Evolutionary conservation across 2,797 vertebrate species (phyloP), one percentile per base, ranked within the genome.

Genomic region (Carcharodon carcharias): DNA sequence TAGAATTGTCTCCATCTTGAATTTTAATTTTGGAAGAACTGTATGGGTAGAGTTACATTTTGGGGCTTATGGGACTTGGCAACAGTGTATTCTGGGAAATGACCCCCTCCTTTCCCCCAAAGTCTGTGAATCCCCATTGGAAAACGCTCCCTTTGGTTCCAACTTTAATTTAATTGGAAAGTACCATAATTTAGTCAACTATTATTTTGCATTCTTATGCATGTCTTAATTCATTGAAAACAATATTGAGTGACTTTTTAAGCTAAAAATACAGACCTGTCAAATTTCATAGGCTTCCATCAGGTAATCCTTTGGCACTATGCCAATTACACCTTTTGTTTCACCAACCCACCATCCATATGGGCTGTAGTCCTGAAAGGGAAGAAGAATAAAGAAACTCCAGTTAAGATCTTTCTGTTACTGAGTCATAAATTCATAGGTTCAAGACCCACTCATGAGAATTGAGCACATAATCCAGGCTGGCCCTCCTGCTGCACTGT

Each of bases 311-410:
- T 95, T 95, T n/a, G 94, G 94, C 1, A 95, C 69, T 0, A 95
- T 95, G 12, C 94, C 94, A 4, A 95, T 14, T 11, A n/a, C 2
- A 16, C 94, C 94, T 18, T 95, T 54, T 69, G 77, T 54, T 50
- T 95, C 94, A 31, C 94, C 94, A 77, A 95, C 94, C 94, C 94
- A 95, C 94, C 94, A 95, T 35, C 94, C 94, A 28, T 56, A 73
- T 0, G 69, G 45, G 18, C 4, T 77, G 69, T 95, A 77, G 28
- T 77, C 94, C 94, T 95, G 94, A 77, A 77, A 56, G 50, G 14
- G 35, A 95, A 56, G 12, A n/a, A 1, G 61, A 63, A 92, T 0
- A n/a, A 18, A 56, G 11, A 93, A n/a, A 26, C 18, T 40, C 21
- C 21, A 3, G 14, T 50, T 85, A 26, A 50, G 12, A 11, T 35